phyloP scores from a whole-genome alignment of 2,113 vertebrate genomes.

The Leptosomus discolor region DNA sequence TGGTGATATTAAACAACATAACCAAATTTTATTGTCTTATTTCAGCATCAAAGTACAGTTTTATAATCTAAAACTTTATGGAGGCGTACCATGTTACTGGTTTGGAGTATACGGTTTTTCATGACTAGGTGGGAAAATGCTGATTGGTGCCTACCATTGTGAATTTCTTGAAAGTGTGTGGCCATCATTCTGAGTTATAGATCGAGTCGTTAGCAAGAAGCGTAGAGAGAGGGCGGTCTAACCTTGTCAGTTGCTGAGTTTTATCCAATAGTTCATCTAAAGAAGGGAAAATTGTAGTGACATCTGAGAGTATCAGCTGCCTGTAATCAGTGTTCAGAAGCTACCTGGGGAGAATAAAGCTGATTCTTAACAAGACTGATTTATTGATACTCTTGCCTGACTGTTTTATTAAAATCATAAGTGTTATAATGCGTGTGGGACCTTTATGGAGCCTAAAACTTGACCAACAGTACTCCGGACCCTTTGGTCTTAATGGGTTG shows the following conservation, averaged over 20 bases:
- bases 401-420: not conserved
- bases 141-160: not conserved
- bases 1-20: not conserved
- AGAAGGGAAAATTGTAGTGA: not conserved
- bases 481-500: not conserved
- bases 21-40: not conserved
- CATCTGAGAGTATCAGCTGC: not conserved
- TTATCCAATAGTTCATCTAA: not conserved
- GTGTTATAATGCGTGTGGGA: not conserved
- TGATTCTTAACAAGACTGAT: not conserved
- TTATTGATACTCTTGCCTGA: not conserved
- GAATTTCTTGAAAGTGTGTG: not conserved
- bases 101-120: not conserved
- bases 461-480: not conserved
- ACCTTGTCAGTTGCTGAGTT: not conserved
- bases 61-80: not conserved
- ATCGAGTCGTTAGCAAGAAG: not conserved
- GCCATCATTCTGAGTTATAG: not conserved
- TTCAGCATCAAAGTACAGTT: not conserved
- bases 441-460: not conserved
- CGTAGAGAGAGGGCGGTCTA: not conserved
- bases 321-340: not conserved
- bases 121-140: not conserved
- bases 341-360: not conserved
- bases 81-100: not conserved